Evolutionary conservation across 2,113 vertebrate species (phyloP).

Genomic region (Egretta garzetta): DNA sequence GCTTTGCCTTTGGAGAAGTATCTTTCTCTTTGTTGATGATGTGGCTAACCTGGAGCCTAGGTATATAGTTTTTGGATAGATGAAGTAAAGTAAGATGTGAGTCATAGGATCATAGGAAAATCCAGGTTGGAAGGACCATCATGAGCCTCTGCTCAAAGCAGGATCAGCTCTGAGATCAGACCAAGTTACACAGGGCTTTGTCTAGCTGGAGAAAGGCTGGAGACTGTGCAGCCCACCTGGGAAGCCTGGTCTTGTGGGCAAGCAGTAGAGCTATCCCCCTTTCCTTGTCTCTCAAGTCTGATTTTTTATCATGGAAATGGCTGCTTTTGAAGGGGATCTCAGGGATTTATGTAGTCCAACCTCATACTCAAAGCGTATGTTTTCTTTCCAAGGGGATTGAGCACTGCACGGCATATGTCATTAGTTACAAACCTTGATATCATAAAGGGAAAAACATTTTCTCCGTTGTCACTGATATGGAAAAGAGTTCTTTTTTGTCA

Average conservation of each 20-base stretch:
- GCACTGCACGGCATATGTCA: background rate
- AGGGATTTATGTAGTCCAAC: background rate
- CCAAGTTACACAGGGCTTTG: background rate
- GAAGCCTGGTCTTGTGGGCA: background rate
- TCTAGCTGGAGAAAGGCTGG: background rate
- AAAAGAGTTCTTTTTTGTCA: background rate
- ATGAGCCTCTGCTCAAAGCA: background rate
- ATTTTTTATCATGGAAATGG: background rate
- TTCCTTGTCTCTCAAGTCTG: background rate
- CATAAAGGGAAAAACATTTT: background rate
- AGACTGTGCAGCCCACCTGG: background rate
- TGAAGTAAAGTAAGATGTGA: background rate
- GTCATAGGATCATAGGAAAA: background rate
- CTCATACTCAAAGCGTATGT: background rate
- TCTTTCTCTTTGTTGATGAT: accelerated
- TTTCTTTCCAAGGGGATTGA: background rate
- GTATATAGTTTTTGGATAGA: background rate
- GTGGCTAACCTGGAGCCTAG: too few relatives aligned
- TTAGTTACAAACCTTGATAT: background rate
- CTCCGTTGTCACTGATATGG: background rate
- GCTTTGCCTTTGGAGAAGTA: background rate
- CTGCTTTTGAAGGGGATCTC: background rate
- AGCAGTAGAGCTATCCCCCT: background rate
- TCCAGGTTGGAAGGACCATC: background rate
- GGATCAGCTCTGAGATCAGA: background rate